These are phyloP conservation scores for Heliopora coerulea DNA, from an alignment of 92 coral and sea anemone genomes.

Conservation along the genomic window DNA sequence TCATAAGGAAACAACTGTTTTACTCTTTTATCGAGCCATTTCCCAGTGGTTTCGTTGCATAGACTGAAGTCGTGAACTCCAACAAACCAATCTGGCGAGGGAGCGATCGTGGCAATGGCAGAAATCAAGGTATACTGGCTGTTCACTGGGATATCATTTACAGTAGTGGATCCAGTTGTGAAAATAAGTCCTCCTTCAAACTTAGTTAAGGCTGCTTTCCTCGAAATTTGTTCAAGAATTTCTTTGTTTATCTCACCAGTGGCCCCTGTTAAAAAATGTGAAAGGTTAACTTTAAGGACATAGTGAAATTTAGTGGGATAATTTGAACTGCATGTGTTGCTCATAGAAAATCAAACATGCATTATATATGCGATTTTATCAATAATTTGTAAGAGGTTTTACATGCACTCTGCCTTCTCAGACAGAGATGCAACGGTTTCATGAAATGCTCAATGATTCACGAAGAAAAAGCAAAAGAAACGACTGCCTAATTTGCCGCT, in stretches of 20 bases:
- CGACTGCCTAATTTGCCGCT: no score
- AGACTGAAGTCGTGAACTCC: conserved; percentile 12
- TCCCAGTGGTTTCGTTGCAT: conserved; percentile 14
- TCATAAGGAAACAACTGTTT: conserved; percentile 20
- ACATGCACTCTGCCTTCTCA: no score
- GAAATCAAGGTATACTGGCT: conserved; percentile 34
- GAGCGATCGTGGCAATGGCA: conserved; percentile 40
- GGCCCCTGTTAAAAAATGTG: neutral
- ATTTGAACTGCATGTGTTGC: neutral
- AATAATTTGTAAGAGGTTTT: no score
- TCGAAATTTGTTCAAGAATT: neutral
- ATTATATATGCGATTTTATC: no score
- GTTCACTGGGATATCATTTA: conserved; percentile 18
- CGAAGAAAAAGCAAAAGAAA: no score
- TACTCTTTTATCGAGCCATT: conserved; percentile 3
- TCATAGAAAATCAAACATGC: no score
- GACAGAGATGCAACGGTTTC: no score
- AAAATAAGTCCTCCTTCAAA: neutral
- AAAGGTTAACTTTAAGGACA: neutral
- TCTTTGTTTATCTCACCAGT: neutral
- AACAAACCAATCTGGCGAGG: conserved; percentile 47
- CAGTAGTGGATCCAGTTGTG: neutral
- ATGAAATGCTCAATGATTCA: no score
- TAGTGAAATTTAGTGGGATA: neutral
- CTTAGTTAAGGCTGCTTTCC: neutral